phyloP scores from a whole-genome alignment of 2,797 vertebrate species.

The Sebastes trivittatus region DNA sequence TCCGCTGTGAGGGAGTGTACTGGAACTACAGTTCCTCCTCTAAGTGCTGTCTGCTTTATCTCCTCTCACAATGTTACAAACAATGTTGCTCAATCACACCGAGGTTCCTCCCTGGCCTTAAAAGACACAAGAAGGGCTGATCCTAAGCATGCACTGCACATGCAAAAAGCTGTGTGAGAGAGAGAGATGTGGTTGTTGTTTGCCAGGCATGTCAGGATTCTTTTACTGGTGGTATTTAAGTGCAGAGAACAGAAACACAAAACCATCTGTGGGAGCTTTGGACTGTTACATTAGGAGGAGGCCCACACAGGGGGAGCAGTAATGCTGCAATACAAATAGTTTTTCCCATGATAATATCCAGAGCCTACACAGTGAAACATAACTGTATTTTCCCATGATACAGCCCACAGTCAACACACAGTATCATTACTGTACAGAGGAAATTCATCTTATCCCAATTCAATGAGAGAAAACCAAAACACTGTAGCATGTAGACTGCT shows the following conservation, averaged over 20 bases:
- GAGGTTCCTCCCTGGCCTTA: background rate
- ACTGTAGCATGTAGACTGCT: background rate
- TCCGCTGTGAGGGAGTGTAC: background rate
- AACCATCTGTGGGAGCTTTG: slow-evolving; percentile 56
- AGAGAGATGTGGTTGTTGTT: slow-evolving; percentile 24
- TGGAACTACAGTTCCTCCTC: background rate
- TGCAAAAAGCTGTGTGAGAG: background rate
- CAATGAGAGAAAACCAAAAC: background rate
- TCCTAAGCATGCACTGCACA: background rate
- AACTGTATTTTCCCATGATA: slow-evolving; percentile 2
- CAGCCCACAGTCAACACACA: background rate
- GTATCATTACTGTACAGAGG: background rate
- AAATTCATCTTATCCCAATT: background rate
- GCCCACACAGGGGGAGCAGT: background rate
- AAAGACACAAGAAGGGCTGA: background rate
- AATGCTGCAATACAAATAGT: background rate
- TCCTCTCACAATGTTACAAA: background rate
- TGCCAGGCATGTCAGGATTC: slow-evolving; percentile 7
- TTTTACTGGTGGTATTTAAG: slow-evolving; percentile 37
- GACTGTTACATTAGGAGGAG: slow-evolving; percentile 34
- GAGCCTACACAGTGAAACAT: background rate
- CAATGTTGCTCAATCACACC: background rate
- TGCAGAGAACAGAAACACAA: slow-evolving; percentile 40
- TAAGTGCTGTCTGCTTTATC: background rate
- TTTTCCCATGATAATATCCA: slow-evolving; percentile 29